These are phyloP conservation scores for Sebastes schlegelii DNA, from an alignment of 2,113 vertebrate species.

Conservation along the genomic window DNA sequence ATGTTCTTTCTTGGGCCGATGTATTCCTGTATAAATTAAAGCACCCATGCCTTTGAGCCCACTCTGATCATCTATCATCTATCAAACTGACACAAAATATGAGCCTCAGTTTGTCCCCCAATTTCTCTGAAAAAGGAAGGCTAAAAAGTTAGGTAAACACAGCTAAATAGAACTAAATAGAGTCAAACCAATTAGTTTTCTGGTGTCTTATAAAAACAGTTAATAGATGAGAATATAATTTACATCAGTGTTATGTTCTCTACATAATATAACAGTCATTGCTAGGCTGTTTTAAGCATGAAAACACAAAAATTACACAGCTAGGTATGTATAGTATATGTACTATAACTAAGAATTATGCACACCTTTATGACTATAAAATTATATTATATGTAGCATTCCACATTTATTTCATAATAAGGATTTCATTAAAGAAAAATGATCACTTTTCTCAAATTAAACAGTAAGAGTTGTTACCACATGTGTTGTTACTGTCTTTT, in stretches of 20 bases:
- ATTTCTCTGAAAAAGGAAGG: not conserved
- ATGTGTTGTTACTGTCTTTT: constrained; percentile 55
- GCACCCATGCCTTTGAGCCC: too few relatives aligned
- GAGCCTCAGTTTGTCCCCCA: not conserved
- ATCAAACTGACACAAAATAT: not conserved
- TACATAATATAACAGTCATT: not conserved
- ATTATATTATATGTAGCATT: constrained; percentile 17
- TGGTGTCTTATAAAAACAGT: not conserved
- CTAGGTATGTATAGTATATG: not conserved
- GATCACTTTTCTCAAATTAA: not conserved
- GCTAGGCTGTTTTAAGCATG: not conserved
- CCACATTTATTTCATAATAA: constrained; percentile 1
- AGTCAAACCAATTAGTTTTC: not conserved
- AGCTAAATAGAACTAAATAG: not conserved
- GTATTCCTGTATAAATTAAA: too few relatives aligned
- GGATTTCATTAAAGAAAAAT: constrained; percentile 22
- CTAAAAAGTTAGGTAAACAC: not conserved
- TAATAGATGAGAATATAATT: not conserved
- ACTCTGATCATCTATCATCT: too few relatives aligned
- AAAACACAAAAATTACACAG: constrained; percentile 7
- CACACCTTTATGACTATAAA: constrained; percentile 14
- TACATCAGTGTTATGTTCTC: constrained; percentile 1
- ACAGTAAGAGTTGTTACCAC: not conserved
- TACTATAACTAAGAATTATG: constrained; percentile 18
- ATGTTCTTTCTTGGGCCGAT: not conserved